Percentiles rank a stretch among this genome's conserved stretches.
Conservation (phyloP, 53 echinoderm and acorn worm species). For the Stichopus horrens region DNA sequence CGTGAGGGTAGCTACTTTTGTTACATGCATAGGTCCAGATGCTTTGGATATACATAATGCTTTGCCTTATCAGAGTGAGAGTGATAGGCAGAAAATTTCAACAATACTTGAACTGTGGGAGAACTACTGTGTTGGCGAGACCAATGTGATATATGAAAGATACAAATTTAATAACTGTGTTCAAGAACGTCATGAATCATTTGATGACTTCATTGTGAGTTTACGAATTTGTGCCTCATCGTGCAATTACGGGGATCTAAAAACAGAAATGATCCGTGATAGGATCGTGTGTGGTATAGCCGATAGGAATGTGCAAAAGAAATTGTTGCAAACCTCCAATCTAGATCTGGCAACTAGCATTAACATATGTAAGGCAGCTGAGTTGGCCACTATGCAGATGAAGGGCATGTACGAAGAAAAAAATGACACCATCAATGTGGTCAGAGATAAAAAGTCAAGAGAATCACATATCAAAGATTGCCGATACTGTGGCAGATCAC, state of each 20-base stretch:
- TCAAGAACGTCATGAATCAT: constrained; percentile 27
- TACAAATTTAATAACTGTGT: constrained; percentile 51
- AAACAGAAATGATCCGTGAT: constrained; percentile 44
- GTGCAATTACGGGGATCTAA: constrained; percentile 39
- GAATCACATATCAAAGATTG: constrained; percentile 18
- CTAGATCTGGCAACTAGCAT: constrained; percentile 36
- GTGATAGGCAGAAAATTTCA: constrained; percentile 37
- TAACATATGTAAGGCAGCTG: constrained; percentile 30
- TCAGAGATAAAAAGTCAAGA: background rate
- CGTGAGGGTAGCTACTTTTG: constrained; percentile 48
- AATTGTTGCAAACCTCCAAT: constrained; percentile 34
- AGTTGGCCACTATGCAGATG: constrained; percentile 5
- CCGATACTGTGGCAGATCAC: constrained; percentile 34
- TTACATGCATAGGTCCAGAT: constrained; percentile 50
- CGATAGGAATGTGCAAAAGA: constrained; percentile 16
- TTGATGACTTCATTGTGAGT: constrained; percentile 29
- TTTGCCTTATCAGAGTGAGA: constrained; percentile 50
- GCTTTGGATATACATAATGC: constrained; percentile 51
- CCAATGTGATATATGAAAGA: constrained; percentile 48
- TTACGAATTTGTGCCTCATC: constrained; percentile 8
- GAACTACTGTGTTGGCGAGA: constrained; percentile 37
- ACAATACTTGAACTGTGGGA: constrained; percentile 55
- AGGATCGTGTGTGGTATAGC: constrained; percentile 39
- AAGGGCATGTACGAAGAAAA: constrained; percentile 14
- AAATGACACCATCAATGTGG: background rate